Conservation (phyloP, 1,140 invertebrate species). For the Dufourea novaeangliae region DNA sequence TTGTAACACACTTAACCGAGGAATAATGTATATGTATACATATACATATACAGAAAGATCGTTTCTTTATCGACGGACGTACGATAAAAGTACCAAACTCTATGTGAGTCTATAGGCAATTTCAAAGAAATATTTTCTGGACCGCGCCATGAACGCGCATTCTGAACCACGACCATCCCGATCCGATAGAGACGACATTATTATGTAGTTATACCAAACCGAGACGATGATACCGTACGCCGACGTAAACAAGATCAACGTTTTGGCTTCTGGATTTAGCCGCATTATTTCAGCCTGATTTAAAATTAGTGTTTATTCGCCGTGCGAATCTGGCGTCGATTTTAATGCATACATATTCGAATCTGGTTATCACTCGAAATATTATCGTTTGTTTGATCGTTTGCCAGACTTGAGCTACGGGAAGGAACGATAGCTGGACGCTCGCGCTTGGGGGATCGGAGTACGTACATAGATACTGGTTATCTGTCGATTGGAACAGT, state of each 20-base stretch:
- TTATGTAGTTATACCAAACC: background rate
- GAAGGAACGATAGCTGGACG: no score
- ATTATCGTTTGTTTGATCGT: constrained; percentile 17
- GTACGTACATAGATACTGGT: background rate
- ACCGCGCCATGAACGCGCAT: background rate
- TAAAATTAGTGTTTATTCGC: constrained; percentile 17
- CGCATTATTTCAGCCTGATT: background rate
- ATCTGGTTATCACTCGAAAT: background rate
- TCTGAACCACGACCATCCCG: background rate
- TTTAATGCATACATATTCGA: constrained; percentile 33
- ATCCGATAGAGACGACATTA: background rate
- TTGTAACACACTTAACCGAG: no score
- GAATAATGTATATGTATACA: no score
- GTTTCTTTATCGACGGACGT: no score
- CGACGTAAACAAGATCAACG: background rate
- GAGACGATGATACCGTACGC: no score
- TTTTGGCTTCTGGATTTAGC: background rate
- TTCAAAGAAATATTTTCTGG: no score
- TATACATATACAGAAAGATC: no score
- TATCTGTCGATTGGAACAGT: constrained; percentile 14
- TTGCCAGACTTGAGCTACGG: background rate
- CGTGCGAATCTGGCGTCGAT: background rate
- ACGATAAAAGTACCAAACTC: no score
- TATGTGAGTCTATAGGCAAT: no score
- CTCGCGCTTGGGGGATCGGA: background rate